phyloP scores from a whole-genome alignment of 2,113 vertebrate species.

The Gopherus flavomarginatus region DNA sequence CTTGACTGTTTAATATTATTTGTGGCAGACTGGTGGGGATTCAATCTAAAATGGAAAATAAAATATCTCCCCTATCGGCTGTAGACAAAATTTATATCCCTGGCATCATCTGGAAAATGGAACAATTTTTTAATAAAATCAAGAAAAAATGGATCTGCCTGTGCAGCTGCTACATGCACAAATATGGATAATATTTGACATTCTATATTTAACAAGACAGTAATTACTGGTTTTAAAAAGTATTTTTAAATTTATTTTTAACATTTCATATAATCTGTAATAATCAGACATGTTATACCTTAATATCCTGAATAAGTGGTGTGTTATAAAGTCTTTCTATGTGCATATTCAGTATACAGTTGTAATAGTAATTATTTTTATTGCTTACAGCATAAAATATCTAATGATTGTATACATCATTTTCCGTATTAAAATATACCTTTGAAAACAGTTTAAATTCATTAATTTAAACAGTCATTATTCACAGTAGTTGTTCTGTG shows the following conservation, averaged over 20 bases:
- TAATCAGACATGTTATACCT: neutral
- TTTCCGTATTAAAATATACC: neutral
- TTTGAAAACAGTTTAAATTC: neutral
- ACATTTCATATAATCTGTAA: neutral
- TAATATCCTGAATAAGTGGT: neutral
- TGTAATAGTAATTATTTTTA: neutral
- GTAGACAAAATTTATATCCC: neutral
- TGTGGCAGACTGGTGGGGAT: neutral
- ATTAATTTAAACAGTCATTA: neutral
- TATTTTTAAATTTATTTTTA: neutral
- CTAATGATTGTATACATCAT: neutral
- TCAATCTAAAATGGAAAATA: neutral
- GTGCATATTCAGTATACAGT: neutral
- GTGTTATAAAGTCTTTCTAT: neutral
- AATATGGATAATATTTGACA: too few relatives aligned
- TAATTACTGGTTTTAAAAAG: neutral
- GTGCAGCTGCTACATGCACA: neutral
- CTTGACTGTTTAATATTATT: accelerated
- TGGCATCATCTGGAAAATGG: neutral
- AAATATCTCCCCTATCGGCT: neutral
- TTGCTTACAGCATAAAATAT: neutral
- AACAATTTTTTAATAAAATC: neutral
- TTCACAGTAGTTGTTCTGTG: accelerated
- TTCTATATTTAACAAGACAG: neutral
- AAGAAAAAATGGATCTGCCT: neutral